Percentiles rank a stretch among this genome's conserved stretches.
phyloP scores from a whole-genome alignment of 2,113 vertebrate species.

The Saccopteryx leptura region DNA sequence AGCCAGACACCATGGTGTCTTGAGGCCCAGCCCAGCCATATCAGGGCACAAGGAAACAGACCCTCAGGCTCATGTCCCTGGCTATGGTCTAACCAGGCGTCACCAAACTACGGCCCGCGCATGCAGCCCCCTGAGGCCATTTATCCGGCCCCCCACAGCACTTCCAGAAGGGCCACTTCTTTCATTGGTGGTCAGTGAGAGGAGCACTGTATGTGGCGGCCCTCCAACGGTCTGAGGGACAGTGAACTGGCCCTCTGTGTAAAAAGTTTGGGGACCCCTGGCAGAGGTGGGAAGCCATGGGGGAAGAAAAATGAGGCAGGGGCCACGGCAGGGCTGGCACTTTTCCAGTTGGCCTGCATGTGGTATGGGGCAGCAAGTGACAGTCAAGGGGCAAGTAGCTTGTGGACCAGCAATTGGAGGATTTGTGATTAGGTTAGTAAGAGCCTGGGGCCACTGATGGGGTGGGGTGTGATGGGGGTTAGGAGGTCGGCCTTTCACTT shows the following conservation, averaged over 20 bases:
- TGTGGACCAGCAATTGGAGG: background rate
- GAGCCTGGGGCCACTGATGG: background rate
- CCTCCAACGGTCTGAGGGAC: too few relatives aligned
- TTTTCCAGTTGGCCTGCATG: background rate
- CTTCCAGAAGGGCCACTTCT: too few relatives aligned
- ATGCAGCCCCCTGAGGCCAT: too few relatives aligned
- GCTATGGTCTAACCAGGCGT: background rate
- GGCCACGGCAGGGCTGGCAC: background rate
- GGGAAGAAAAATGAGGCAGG: background rate
- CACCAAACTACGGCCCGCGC: too few relatives aligned
- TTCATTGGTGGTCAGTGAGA: too few relatives aligned
- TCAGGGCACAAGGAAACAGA: background rate
- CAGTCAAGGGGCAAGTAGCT: background rate
- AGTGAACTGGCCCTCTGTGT: too few relatives aligned
- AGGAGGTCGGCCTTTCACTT: background rate
- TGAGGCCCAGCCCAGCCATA: background rate
- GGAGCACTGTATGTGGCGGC: too few relatives aligned
- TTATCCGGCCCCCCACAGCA: too few relatives aligned
- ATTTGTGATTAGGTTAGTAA: background rate
- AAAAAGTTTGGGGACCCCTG: too few relatives aligned
- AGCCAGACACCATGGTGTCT: background rate
- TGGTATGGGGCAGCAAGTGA: background rate
- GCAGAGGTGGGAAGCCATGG: background rate
- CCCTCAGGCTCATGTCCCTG: background rate
- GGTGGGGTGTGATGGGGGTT: background rate